phyloP scores from a whole-genome alignment of 2,113 vertebrate genomes.

The Rhadina sibilatrix region DNA sequence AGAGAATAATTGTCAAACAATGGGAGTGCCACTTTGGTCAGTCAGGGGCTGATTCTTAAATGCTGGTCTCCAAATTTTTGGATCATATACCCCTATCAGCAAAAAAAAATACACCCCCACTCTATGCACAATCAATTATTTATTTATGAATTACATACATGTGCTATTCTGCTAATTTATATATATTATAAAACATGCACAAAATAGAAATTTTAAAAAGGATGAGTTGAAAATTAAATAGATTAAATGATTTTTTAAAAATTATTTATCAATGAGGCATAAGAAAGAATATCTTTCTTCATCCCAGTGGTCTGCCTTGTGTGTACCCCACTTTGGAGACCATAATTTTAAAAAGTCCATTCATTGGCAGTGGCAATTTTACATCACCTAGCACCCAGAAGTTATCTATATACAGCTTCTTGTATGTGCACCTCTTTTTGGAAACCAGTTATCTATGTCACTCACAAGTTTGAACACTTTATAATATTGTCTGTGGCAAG shows the following conservation, averaged over 20 bases:
- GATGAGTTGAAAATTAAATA: not conserved
- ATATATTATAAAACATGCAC: not conserved
- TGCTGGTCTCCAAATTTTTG: not conserved
- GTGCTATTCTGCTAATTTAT: not conserved
- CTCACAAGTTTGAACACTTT: not conserved
- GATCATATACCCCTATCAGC: not conserved
- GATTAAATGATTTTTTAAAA: rapidly evolving
- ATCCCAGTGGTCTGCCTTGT: not conserved
- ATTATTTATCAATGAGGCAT: not conserved
- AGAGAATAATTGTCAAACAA: not conserved
- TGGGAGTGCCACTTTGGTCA: not conserved
- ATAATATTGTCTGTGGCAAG: not conserved
- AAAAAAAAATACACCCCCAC: not conserved
- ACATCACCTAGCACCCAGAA: not conserved
- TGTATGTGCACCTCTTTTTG: not conserved
- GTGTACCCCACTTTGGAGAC: not conserved
- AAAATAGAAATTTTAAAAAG: not conserved
- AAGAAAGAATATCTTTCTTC: not conserved
- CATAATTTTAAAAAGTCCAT: not conserved
- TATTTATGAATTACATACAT: not conserved
- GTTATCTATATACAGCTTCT: not conserved
- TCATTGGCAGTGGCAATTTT: not conserved
- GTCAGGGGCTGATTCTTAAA: not conserved
- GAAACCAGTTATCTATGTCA: not conserved
- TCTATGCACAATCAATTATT: not conserved